Conservation (phyloP, 1,140 invertebrate species). For the Drosophila ficusphila region DNA sequence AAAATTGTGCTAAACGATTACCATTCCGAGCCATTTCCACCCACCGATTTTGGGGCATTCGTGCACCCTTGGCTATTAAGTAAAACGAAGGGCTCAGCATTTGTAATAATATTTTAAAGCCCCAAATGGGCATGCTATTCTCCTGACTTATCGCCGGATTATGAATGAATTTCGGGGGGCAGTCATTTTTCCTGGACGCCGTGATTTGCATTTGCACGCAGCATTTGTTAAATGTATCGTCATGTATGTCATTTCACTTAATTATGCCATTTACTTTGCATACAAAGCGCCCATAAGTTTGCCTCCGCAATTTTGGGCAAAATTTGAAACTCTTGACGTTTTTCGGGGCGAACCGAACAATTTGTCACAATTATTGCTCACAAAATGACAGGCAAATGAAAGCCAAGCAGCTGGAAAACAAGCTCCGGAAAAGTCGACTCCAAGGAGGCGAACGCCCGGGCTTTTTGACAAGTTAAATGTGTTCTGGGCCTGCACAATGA, state of each 20-base stretch:
- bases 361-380: constrained; percentile 79
- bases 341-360: constrained; percentile 45
- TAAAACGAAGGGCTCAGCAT: neutral
- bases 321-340: constrained; percentile 9
- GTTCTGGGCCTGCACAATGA: constrained; percentile 57
- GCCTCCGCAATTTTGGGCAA: constrained; percentile 36
- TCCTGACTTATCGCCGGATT: constrained; percentile 38
- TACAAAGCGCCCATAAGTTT: constrained; percentile 59
- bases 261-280: constrained; percentile 53
- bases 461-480: constrained; percentile 49
- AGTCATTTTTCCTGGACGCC: constrained; percentile 4
- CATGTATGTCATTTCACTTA: constrained; percentile 38
- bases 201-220: constrained; percentile 44
- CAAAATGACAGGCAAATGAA: constrained; percentile 74
- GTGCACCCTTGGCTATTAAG: neutral
- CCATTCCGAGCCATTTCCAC: constrained; percentile 16
- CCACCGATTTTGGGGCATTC: neutral
- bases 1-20: constrained; percentile 65
- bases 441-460: constrained; percentile 6
- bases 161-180: constrained; percentile 16
- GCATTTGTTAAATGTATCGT: constrained; percentile 42
- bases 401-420: constrained; percentile 76
- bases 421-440: constrained; percentile 34
- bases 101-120: constrained; percentile 21
- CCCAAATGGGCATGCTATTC: constrained; percentile 13